Evolutionary conservation across 2,113 vertebrate genomes (phyloP), one percentile per base, ranked within the genome.

Genomic region (Capricornis sumatraensis): DNA sequence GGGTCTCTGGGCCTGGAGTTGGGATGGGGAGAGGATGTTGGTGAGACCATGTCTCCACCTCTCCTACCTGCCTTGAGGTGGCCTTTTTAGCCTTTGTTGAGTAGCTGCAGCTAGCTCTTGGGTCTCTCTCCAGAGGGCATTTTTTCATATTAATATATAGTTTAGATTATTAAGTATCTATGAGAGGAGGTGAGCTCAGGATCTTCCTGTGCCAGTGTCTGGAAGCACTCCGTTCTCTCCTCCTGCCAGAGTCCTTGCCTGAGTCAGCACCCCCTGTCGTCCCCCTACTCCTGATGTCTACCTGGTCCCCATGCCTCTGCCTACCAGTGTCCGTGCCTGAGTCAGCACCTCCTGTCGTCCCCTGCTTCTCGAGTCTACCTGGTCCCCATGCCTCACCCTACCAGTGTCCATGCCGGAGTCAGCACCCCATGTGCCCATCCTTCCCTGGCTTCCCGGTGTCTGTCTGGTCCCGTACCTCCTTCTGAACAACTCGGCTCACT

Each of bases 341-440:
- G 58, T 62, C 28, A 62, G 58, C 58, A 57, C 3, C 27, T 11
- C 5, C 60, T 16, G 14, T 33, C 19, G 30, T 33, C 30, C 30
- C 60, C 14, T 1, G 14, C 7, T 64, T 15, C 15, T 33, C 47
- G 30, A 13, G 62, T 33, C 15, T 64, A 23, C 28, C 62, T 64
- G 30, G 62, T 64, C 30, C 62, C 30, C 62, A n/a, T 64, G 62
- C 15, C 15, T 79, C 27, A 1, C 12, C 58, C 58, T 62, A 62
- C 28, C 28, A 64, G 62, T 64, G 30, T 64, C 62, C 62, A 17
- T 64, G 33, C 30, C 76, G n/a, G 17, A 21, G 28, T 82, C 10
- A 82, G 33, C 33, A 53, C n/a, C 50, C 33, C 21, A n/a, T 36
- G 6, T 14, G 2, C 23, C 12, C 12, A 0, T 50, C 50, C 0